phyloP scores from a whole-genome alignment of 2,888 invertebrate species.

The Spialia ferax region DNA sequence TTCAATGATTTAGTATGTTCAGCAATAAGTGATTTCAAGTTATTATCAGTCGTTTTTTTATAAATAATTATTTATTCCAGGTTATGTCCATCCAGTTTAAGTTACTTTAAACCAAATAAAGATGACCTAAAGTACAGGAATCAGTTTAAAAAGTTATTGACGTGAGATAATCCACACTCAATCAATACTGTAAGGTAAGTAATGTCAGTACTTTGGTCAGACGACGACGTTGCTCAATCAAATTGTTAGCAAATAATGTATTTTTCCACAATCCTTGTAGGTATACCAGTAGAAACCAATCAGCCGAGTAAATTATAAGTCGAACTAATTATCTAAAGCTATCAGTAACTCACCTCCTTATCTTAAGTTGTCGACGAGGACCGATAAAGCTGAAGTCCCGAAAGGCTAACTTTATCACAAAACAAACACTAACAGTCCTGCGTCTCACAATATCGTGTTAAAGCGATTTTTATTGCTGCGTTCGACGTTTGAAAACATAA shows the following conservation, averaged over 20 bases:
- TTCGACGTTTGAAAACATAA: conserved; percentile 53
- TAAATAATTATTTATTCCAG: no score
- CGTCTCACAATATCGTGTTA: conserved; percentile 53
- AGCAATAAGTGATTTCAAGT: no score
- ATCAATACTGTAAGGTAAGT: not conserved
- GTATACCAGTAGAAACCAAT: conserved; percentile 44
- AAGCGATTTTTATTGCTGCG: conserved; percentile 61
- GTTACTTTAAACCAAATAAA: no score
- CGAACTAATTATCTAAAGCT: conserved; percentile 81
- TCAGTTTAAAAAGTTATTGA: not conserved
- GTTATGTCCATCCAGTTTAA: no score
- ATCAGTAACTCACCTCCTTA: conserved; percentile 82
- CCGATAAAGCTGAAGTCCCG: conserved; percentile 68
- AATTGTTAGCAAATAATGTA: conserved; percentile 22
- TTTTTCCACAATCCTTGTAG: conserved; percentile 26
- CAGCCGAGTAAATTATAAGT: conserved; percentile 49
- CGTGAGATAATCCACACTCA: not conserved
- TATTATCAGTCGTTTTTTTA: no score
- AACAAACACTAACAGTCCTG: conserved; percentile 63
- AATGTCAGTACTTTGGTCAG: not conserved
- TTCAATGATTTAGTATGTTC: no score
- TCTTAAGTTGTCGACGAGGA: conserved; percentile 71
- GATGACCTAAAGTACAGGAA: no score
- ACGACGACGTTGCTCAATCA: conserved; percentile 4
- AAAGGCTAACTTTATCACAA: conserved; percentile 66